phyloP scores from a whole-genome alignment of 1,140 invertebrate genomes.

The Drosophila equinoxialis region DNA sequence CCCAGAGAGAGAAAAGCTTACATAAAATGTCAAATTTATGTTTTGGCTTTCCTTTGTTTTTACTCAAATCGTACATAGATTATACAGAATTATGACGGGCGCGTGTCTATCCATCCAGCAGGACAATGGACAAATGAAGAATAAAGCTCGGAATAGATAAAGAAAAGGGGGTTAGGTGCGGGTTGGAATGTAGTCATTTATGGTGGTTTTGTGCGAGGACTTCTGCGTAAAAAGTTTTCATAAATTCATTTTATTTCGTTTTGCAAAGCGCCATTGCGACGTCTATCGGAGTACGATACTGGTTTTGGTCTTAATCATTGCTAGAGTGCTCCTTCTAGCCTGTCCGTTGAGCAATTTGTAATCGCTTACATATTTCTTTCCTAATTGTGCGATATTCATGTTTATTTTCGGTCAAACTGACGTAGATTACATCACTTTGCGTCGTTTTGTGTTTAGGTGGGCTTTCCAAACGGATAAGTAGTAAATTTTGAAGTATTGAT shows the following conservation, averaged over 20 bases:
- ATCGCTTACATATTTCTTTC: conserved; percentile 69
- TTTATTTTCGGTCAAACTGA: conserved; percentile 63
- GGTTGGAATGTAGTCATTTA: conserved; percentile 41
- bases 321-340: background rate
- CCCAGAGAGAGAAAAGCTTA: conserved; percentile 57
- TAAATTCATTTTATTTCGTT: conserved; percentile 81
- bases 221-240: conserved; percentile 77
- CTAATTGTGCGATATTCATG: conserved; percentile 68
- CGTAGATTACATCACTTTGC: conserved; percentile 76
- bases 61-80: conserved; percentile 82
- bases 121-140: conserved; percentile 56
- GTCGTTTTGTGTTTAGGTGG: conserved; percentile 65
- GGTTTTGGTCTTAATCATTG: conserved; percentile 3
- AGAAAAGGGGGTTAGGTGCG: conserved; percentile 3
- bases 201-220: conserved; percentile 32
- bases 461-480: conserved; percentile 66
- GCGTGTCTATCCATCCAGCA: conserved; percentile 77
- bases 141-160: background rate
- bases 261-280: conserved; percentile 53
- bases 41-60: conserved; percentile 75
- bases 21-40: conserved; percentile 83
- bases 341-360: conserved; percentile 35
- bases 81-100: conserved; percentile 81
- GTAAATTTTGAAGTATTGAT: conserved; percentile 17
- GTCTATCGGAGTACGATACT: conserved; percentile 25